phyloP scores from a whole-genome alignment of 1,140 invertebrate genomes.

The Drosophila biarmipes region DNA sequence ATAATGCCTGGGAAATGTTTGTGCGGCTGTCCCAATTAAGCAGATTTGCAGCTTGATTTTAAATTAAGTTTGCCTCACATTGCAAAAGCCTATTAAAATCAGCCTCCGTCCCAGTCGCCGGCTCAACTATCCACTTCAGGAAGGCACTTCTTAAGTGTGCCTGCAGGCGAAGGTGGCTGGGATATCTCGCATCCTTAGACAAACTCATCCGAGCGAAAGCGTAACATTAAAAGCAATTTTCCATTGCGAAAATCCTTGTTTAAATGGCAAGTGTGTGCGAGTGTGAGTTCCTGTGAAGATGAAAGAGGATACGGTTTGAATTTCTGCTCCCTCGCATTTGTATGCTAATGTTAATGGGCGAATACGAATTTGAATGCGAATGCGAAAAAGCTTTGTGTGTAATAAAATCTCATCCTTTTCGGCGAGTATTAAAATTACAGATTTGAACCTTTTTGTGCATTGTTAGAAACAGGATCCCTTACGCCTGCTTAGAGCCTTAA shows the following conservation, averaged over 20 bases:
- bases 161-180: not conserved
- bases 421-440: conserved; percentile 61
- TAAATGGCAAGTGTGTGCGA: conserved; percentile 50
- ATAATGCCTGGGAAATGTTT: conserved; percentile 24
- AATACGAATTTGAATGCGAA: conserved; percentile 66
- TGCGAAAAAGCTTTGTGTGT: conserved; percentile 47
- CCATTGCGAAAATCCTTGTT: conserved; percentile 71
- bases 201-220: conserved; percentile 52
- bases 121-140: not conserved
- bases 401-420: conserved; percentile 69
- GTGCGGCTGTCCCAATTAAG: conserved; percentile 14
- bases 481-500: conserved; percentile 61
- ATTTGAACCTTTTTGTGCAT: conserved; percentile 62
- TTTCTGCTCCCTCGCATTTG: conserved; percentile 53
- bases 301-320: conserved; percentile 44
- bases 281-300: conserved; percentile 33
- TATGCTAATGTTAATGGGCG: conserved; percentile 71
- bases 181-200: conserved; percentile 41
- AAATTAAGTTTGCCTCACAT: conserved; percentile 5
- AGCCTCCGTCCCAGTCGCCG: not conserved
- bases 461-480: conserved; percentile 25
- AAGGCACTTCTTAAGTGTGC: conserved; percentile 12
- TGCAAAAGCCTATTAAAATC: conserved; percentile 30
- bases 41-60: conserved; percentile 21
- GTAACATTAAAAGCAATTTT: conserved; percentile 77